Evolutionary conservation across 2,797 vertebrate genomes (phyloP).

Genomic region (Etheostoma perlongum): DNA sequence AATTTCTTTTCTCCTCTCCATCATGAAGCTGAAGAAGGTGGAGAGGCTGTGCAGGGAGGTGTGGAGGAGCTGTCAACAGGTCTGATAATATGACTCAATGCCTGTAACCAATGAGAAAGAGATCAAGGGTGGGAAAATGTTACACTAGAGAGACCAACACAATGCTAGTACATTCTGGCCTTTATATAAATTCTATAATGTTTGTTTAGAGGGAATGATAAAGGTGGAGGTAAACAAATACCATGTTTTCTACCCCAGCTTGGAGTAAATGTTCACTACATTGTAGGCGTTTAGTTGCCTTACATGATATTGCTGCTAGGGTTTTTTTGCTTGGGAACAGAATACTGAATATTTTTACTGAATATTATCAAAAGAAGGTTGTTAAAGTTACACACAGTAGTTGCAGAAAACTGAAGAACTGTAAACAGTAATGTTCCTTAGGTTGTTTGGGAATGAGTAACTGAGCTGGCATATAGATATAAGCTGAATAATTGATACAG

Average conservation of each 20-base stretch:
- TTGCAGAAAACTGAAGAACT: not conserved
- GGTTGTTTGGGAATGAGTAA: slow-evolving; percentile 8
- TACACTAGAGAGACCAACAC: not conserved
- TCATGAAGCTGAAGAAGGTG: slow-evolving; percentile 86
- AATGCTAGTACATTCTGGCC: not conserved
- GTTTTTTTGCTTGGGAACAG: slow-evolving; percentile 3
- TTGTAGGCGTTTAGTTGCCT: not conserved
- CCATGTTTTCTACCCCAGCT: not conserved
- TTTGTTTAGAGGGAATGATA: slow-evolving; percentile 5
- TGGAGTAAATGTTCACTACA: not conserved
- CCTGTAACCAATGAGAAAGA: slow-evolving; percentile 6
- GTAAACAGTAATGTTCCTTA: not conserved
- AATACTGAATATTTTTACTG: not conserved
- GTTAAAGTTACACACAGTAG: not conserved
- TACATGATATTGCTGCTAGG: not conserved
- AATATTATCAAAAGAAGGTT: not conserved
- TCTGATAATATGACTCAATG: slow-evolving; percentile 58
- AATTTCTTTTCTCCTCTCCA: slow-evolving; percentile 28
- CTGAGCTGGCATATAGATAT: not conserved
- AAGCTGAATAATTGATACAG: not conserved
- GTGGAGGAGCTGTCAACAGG: slow-evolving; percentile 86
- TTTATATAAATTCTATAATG: not conserved
- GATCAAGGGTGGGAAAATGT: slow-evolving; percentile 7
- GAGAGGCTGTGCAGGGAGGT: slow-evolving; percentile 80
- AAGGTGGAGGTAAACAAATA: not conserved